phyloP scores from a whole-genome alignment of 2,113 vertebrate species.

The Sarotherodon lohbergeri region DNA sequence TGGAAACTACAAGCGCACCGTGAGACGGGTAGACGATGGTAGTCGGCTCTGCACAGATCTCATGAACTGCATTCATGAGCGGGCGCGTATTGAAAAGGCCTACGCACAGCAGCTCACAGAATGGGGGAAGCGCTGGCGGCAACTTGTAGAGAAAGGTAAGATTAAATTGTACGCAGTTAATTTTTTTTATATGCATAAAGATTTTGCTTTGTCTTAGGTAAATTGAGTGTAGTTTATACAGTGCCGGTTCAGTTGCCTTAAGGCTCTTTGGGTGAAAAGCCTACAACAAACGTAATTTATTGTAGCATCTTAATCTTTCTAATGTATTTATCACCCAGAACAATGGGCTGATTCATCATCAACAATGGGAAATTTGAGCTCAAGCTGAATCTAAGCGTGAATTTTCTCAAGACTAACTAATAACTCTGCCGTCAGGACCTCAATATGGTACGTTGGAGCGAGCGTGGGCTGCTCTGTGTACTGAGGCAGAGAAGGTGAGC shows the following conservation, averaged over 20 bases:
- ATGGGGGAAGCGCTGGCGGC: constrained; percentile 94
- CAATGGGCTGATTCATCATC: background rate
- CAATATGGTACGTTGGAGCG: constrained; percentile 94
- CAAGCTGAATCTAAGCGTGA: background rate
- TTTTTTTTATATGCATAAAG: background rate
- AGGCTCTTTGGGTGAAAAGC: background rate
- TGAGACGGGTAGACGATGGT: constrained; percentile 92
- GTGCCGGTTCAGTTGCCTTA: background rate
- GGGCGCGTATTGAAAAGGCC: constrained; percentile 89
- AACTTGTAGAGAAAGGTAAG: constrained; percentile 91
- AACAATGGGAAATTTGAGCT: background rate
- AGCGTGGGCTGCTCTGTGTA: constrained; percentile 89
- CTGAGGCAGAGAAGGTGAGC: constrained; percentile 93
- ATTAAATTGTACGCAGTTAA: background rate
- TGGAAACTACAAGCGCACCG: constrained; percentile 93
- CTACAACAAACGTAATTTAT: background rate
- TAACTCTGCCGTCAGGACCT: constrained; percentile 75
- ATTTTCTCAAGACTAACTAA: background rate
- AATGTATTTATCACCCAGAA: background rate
- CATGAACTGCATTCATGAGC: constrained; percentile 94
- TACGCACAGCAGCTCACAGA: constrained; percentile 95
- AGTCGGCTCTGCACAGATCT: constrained; percentile 90
- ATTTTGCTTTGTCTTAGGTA: background rate
- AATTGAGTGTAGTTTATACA: background rate
- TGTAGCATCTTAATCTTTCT: background rate